Conservation (phyloP, 2,797 vertebrate species). For the Chiroxiphia lanceolata region DNA sequence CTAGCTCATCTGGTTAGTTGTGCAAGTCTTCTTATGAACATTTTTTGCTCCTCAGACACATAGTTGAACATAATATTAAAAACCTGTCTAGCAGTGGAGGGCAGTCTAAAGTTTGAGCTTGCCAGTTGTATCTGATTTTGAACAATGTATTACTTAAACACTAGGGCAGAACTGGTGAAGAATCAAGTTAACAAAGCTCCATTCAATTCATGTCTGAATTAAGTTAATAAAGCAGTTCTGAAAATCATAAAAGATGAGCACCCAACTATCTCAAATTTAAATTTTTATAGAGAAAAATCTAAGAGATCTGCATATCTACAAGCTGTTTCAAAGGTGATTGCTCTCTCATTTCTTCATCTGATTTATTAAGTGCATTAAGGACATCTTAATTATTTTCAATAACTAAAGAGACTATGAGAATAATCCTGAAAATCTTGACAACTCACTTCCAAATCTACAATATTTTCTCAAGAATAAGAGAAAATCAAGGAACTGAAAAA, state of each 20-base stretch:
- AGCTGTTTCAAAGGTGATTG: background rate
- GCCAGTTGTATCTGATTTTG: background rate
- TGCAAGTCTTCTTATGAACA: background rate
- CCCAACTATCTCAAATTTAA: background rate
- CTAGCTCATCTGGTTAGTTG: background rate
- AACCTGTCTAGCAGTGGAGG: background rate
- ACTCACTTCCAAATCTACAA: background rate
- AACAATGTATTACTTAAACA: background rate
- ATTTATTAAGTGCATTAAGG: background rate
- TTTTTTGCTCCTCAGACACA: background rate
- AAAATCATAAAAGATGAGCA: background rate
- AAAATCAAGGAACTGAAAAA: background rate
- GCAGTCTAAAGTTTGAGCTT: background rate
- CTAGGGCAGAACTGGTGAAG: background rate
- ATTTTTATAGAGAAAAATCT: background rate
- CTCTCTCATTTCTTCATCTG: background rate
- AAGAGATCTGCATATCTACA: background rate
- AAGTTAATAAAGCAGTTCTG: background rate
- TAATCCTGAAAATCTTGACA: background rate
- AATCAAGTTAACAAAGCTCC: background rate
- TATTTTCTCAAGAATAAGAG: background rate
- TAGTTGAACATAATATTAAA: background rate
- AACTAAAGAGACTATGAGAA: background rate
- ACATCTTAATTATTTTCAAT: background rate
- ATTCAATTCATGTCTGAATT: background rate